A percentile compares a stretch with the other conserved stretches of the same genome.
Conservation (phyloP, 2,888 invertebrate species). For the Mactromeris polynyma region DNA sequence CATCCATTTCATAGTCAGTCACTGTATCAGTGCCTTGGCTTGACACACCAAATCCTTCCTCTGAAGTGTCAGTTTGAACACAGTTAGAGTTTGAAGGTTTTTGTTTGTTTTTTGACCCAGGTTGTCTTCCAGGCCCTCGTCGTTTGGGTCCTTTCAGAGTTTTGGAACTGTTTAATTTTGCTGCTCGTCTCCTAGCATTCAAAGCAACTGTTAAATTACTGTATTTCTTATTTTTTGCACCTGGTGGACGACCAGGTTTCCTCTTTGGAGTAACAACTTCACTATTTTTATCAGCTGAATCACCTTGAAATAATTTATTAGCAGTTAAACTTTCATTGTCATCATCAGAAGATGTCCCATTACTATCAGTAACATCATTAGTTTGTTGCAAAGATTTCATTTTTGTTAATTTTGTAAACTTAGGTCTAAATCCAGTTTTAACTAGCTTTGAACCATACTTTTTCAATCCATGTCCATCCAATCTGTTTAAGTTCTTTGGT, state of each 20-base stretch:
- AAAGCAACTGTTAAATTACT: slow-evolving; percentile 13
- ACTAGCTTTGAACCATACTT: slow-evolving; percentile 34
- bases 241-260: slow-evolving; percentile 41
- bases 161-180: background rate
- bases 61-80: slow-evolving; percentile 9
- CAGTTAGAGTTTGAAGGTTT: background rate
- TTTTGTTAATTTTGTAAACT: slow-evolving; percentile 18
- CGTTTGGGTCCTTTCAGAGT: background rate
- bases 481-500: slow-evolving; percentile 34
- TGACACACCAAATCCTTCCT: slow-evolving; percentile 6
- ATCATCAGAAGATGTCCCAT: background rate
- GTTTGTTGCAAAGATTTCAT: background rate
- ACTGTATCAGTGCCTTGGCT: background rate
- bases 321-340: background rate
- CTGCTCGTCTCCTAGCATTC: background rate
- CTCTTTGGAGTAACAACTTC: slow-evolving; percentile 20
- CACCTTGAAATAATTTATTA: background rate
- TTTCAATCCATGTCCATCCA: slow-evolving; percentile 29
- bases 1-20: slow-evolving; percentile 5
- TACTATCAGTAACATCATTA: background rate
- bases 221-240: slow-evolving; percentile 52
- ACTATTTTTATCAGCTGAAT: background rate
- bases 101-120: slow-evolving; percentile 32
- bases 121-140: slow-evolving; percentile 29
- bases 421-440: slow-evolving; percentile 23